Evolutionary conservation across 2,797 vertebrate species (phyloP).

Genomic region (Syndactyla subalaris): DNA sequence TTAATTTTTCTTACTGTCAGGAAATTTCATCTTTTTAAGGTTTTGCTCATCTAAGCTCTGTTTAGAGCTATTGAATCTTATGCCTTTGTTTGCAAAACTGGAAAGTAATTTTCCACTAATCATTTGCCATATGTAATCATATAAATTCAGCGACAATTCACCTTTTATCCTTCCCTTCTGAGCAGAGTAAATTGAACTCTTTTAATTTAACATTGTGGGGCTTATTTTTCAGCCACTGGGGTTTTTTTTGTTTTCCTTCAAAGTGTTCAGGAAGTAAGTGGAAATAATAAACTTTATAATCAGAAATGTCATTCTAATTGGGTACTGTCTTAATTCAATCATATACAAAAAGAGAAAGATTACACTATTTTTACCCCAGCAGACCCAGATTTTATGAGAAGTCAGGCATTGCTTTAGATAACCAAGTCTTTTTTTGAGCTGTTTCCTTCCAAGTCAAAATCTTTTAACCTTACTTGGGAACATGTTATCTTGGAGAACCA

Average conservation of each 20-base stretch:
- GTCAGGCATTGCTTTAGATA: background rate
- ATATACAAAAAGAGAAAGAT: background rate
- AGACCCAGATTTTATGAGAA: background rate
- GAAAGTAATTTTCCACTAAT: constrained; percentile 7
- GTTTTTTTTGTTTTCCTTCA: background rate
- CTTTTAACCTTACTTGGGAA: background rate
- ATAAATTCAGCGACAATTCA: constrained; percentile 14
- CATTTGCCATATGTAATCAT: background rate
- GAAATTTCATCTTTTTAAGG: background rate
- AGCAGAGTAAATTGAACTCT: background rate
- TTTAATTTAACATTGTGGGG: background rate
- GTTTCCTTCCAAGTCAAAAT: background rate
- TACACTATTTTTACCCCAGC: background rate
- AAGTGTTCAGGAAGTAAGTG: constrained; percentile 7
- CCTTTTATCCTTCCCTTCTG: background rate
- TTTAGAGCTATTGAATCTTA: background rate
- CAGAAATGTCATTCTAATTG: background rate
- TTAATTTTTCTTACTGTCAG: background rate
- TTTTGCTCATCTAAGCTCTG: background rate
- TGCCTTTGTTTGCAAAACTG: background rate
- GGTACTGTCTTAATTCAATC: background rate
- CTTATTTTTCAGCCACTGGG: background rate
- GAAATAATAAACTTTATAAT: background rate
- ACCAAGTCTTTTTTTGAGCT: background rate
- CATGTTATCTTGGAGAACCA: background rate